A percentile compares a stretch with the other conserved stretches of the same genome.
Conservation (phyloP, 2,113 vertebrate species). For the Limnothrissa miodon region DNA sequence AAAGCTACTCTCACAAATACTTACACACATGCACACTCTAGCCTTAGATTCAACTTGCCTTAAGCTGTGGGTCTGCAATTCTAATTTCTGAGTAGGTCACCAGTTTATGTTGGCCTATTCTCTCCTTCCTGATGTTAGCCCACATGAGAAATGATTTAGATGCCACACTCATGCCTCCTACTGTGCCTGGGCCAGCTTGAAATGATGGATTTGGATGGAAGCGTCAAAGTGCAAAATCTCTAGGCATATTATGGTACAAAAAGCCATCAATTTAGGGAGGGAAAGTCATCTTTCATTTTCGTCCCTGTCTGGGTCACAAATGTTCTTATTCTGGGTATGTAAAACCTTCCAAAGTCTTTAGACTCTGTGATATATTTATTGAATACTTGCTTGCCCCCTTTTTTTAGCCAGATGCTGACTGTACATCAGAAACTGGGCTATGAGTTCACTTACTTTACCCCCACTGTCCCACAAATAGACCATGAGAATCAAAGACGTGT, state of each 20-base stretch:
- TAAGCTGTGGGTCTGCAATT: neutral
- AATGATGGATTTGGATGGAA: neutral
- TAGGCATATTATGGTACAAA: neutral
- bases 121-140: neutral
- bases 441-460: neutral
- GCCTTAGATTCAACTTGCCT: neutral
- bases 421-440: neutral
- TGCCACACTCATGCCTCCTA: neutral
- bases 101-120: neutral
- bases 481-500: constrained; percentile 15
- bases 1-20: neutral
- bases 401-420: neutral
- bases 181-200: neutral
- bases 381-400: neutral
- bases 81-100: constrained; percentile 13
- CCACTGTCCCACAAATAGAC: constrained; percentile 5
- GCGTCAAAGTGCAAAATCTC: neutral
- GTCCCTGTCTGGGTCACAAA: neutral
- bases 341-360: neutral
- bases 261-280: neutral
- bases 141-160: neutral
- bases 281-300: neutral
- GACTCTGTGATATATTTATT: neutral
- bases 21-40: neutral
- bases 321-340: neutral